Evolutionary conservation across 2,888 invertebrate genomes (phyloP), one percentile per base, ranked within the genome.

Genomic region (Odiellus spinosus): DNA sequence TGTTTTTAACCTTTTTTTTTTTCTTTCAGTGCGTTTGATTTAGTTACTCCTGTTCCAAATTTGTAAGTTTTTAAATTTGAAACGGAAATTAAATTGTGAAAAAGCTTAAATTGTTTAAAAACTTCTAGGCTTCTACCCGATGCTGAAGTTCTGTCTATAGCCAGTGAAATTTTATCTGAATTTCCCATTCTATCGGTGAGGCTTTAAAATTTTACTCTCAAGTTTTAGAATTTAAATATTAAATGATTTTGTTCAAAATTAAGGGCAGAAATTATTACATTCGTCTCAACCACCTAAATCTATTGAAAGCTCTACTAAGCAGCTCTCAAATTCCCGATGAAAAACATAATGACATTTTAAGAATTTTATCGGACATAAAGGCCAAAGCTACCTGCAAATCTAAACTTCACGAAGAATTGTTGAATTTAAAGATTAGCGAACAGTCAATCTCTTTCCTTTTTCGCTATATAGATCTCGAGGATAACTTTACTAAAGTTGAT

Each of bases 21-120:
- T n/a, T n/a, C n/a, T n/a, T n/a, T n/a, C n/a, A n/a, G 88, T 65
- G 85, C 86, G 2, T 91, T 91, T 65, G 95, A 95, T 65, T 84
- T 95, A 50, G 80, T 93, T 26, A 80, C 82, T 3, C 49, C 53
- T 11, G 47, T 26, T 19, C 54, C 59, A 12, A 54, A 56, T 39
- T 58, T 57, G 61, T 61, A 50, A 58, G 51, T 42, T 33, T 26
- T 35, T 2, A 2, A 41, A 15, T 2, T 15, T 1, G 34, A 34
- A 34, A 34, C 11, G 11, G 1, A 12, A 17, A 14, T 36, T 14
- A 36, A 12, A 36, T 36, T 15, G 8, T 36, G 12, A 15, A 10
- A 10, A 15, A 26, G 8, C 12, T 36, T 42, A 26, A 14, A 18
- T 44, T 44, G 15, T 17, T 34, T 19, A 18, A n/a, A 17, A 36